These are phyloP conservation scores for Polypedilum pembai DNA, from an alignment of 1,140 invertebrate species.

Conservation along the genomic window DNA sequence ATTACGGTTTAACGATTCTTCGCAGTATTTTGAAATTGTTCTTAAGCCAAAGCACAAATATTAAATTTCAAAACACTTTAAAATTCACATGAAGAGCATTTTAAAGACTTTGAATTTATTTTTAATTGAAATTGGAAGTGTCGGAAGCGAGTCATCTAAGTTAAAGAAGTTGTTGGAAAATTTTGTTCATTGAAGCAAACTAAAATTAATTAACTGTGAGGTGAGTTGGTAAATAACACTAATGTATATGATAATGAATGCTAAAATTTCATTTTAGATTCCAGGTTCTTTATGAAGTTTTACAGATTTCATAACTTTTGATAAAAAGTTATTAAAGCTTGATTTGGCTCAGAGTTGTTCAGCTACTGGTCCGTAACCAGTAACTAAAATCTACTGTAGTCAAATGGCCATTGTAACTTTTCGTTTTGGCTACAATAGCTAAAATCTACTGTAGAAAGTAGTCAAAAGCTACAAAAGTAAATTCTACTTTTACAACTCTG, in stretches of 20 bases:
- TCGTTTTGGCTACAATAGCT: too few species aligned
- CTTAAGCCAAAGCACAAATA: too few species aligned
- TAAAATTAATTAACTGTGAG: neutral
- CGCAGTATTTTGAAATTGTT: too few species aligned
- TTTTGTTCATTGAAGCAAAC: constrained; percentile 49
- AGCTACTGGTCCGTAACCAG: too few species aligned
- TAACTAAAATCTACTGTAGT: too few species aligned
- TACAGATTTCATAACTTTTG: neutral
- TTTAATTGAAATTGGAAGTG: constrained; percentile 52
- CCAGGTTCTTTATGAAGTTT: neutral
- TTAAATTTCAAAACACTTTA: neutral
- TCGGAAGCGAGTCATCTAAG: constrained; percentile 47
- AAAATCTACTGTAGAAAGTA: too few species aligned
- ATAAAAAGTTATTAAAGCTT: neutral
- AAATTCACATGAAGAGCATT: constrained; percentile 21
- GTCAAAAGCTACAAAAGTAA: too few species aligned
- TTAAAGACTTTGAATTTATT: constrained; percentile 47
- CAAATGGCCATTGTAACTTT: too few species aligned
- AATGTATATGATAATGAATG: neutral
- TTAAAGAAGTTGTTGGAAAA: constrained; percentile 36
- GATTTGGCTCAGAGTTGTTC: too few species aligned
- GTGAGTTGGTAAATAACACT: neutral
- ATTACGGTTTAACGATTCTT: constrained; percentile 44
- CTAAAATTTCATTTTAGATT: neutral
- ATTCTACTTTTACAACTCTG: too few species aligned